Evolutionary conservation across 2,797 vertebrate genomes (phyloP), one percentile per base, ranked within the genome.

Genomic region (Galago senegalensis): DNA sequence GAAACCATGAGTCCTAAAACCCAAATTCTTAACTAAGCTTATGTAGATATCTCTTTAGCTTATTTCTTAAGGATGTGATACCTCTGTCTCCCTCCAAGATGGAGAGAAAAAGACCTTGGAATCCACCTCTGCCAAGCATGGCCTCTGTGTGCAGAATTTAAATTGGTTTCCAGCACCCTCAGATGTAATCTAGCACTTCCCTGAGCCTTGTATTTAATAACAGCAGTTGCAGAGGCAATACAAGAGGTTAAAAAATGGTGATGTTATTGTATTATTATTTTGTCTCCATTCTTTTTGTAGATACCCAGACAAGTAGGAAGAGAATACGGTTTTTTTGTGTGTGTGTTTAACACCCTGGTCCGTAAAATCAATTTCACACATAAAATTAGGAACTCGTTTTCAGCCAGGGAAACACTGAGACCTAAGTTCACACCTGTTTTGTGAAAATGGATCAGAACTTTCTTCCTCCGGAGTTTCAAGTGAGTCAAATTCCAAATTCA

Each of bases 251-350:
- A 86, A 89, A 93, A 49, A 73, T 69, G 2, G 11, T 53, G 29
- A 53, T 88, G 49, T 60, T 89, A 61, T 81, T 61, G 63, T 81
- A 77, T 87, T 83, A 10, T 69, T 63, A 37, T 86, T 95, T 46
- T 11, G 3, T 84, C 11, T 65, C 27, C 14, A 12, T 90, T 89
- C 43, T 94, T 94, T 87, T 87, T 29, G 13, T 25, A 84, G 27
- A 37, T 61, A 91, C 18, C 5, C 27, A 77, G 34, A 75, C 58
- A 63, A 61, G 34, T 34, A 67, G 53, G 46, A 4, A 23, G 90
- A 60, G 37, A 73, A 72, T 75, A 73, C 27, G 8, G 37, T 58
- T 56, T 75, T 60, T 46, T 1, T 53, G 14, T 53, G 14, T 67
- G 49, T n/a, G 65, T n/a, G 65, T 56, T 34, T n/a, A 85, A 85